Evolutionary conservation across 92 coral and sea anemone genomes (phyloP).

Genomic region (Pocillopora meandrina): DNA sequence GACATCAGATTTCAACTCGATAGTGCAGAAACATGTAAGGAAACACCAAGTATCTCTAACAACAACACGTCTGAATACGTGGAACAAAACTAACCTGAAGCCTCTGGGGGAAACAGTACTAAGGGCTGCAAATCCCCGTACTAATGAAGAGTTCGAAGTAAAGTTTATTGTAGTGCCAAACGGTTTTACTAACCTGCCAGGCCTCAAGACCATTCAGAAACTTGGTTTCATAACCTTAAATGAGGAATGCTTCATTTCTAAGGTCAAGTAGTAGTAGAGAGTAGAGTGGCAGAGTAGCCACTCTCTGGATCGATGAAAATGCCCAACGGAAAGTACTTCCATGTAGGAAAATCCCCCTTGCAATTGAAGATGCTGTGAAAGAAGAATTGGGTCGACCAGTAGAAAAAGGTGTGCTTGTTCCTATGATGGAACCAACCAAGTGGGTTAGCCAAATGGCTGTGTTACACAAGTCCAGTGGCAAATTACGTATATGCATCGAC

Average conservation of each 20-base stretch:
- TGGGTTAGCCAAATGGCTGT: slow-evolving; percentile 56
- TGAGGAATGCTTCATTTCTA: slow-evolving; percentile 38
- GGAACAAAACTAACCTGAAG: slow-evolving; percentile 47
- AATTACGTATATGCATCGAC: slow-evolving; percentile 60
- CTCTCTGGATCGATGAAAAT: slow-evolving; percentile 43
- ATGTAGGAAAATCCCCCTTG: slow-evolving; percentile 44
- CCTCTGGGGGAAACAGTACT: slow-evolving; percentile 48
- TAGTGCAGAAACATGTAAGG: slow-evolving; percentile 35
- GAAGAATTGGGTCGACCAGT: slow-evolving; percentile 45
- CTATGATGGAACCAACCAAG: slow-evolving; percentile 49
- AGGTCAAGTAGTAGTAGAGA: too few relatives aligned
- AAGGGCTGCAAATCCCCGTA: slow-evolving; percentile 12
- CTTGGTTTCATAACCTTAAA: slow-evolving; percentile 53
- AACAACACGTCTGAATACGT: slow-evolving; percentile 25
- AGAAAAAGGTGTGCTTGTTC: slow-evolving; percentile 42
- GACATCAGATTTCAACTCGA: slow-evolving; percentile 52
- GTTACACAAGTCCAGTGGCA: slow-evolving; percentile 52
- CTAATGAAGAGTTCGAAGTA: neutral
- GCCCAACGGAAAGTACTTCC: slow-evolving; percentile 46
- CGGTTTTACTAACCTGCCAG: slow-evolving; percentile 8
- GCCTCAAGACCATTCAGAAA: slow-evolving; percentile 33
- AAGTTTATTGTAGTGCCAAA: slow-evolving; percentile 9
- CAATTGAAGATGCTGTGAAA: slow-evolving; percentile 48
- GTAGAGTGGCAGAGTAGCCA: too few relatives aligned
- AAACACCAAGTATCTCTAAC: slow-evolving; percentile 39